Percentiles rank a stretch among this genome's conserved stretches.
Conservation (phyloP, 2,113 vertebrate genomes). For the Dryoscopus gambensis region DNA sequence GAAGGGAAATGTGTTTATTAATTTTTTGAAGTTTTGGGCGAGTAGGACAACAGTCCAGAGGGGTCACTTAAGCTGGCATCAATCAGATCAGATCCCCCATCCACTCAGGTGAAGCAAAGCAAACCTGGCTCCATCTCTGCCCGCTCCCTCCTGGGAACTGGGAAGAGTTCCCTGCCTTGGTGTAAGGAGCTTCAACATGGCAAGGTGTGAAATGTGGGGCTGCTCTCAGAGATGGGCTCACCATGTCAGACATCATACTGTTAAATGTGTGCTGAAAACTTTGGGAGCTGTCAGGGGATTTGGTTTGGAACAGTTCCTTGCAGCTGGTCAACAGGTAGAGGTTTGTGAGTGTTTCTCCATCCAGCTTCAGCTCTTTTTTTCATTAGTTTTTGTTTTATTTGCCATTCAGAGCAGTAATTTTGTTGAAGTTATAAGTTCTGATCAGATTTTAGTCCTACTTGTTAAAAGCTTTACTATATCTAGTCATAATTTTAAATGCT, state of each 20-base stretch:
- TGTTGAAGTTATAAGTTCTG: background rate
- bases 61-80: background rate
- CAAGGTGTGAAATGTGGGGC: background rate
- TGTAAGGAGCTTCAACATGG: background rate
- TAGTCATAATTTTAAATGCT: background rate
- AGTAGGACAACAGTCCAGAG: background rate
- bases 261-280: background rate
- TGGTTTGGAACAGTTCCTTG: background rate
- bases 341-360: background rate
- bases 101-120: background rate
- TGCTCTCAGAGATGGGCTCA: background rate
- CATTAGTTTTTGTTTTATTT: background rate
- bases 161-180: background rate
- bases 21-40: background rate
- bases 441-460: background rate
- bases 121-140: background rate
- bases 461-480: background rate
- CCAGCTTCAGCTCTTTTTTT: background rate
- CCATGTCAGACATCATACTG: accelerated
- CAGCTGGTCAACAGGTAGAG: background rate
- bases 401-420: background rate
- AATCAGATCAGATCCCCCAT: background rate
- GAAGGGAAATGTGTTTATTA: background rate
- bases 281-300: accelerated
- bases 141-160: too few relatives aligned